Evolutionary conservation across 2,888 invertebrate genomes (phyloP), one percentile per base, ranked within the genome.

Genomic region (Acanthococcus lagerstroemiae): DNA sequence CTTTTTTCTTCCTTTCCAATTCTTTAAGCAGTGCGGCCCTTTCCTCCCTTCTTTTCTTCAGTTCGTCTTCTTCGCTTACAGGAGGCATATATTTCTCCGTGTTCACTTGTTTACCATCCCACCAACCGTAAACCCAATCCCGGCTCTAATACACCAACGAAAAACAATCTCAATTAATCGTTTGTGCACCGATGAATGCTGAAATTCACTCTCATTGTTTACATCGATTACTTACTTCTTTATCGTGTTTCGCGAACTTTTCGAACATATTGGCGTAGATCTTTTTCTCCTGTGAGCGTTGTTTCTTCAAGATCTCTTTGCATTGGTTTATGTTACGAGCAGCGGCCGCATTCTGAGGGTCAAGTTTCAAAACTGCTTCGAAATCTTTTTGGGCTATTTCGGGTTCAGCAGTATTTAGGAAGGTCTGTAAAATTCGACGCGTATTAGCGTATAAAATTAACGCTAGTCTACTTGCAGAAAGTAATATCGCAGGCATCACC

Each of bases 211-310:
- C 12, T 9, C 37, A 37, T n/a, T 37, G 3, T 9, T 37, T 3
- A 17, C 7, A 27, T 37, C 12, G 5, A 17, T 3, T 37, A 48
- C 67, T 79, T 81, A 86, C 87, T 85, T 87, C 83, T 75, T 82
- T 81, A 78, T 90, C 89, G 76, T 83, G 83, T 71, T 85, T 83
- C 4, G 89, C 89, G 78, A 94, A 88, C 78, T 92, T 94, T 72
- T 91, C 87, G 78, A 97, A 97, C 92, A 97, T 95, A 77, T 92
- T 93, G 15, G 88, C 88, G 77, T 93, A 97, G 37, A 92, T 80
- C 74, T 87, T 83, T 79, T 89, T 93, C 76, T 95, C 94, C 68
- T 84, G 85, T 65, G 84, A 82, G 70, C 85, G 81, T 72, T 88
- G 85, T 70, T 88, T 84, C 75, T 86, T 87, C 19, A 94, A 80